These are phyloP conservation scores for Apotomis capreana DNA, from an alignment of 2,888 invertebrate genomes.

Conservation along the genomic window DNA sequence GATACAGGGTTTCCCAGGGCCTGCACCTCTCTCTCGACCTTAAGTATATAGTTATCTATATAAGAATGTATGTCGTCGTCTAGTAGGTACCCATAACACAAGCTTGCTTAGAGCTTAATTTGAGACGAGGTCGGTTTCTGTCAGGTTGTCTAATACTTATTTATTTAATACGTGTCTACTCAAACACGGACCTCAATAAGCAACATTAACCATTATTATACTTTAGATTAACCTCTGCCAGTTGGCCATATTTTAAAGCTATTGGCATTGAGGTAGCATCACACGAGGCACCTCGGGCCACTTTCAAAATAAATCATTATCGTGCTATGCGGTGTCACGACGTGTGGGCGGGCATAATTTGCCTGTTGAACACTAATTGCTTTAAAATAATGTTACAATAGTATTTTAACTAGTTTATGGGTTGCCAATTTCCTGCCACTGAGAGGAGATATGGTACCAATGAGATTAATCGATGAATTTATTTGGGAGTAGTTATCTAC, in stretches of 20 bases:
- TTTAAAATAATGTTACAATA: conserved; percentile 39
- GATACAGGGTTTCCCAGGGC: too few species aligned
- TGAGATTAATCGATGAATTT: neutral
- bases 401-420: conserved; percentile 35
- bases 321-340: conserved; percentile 63
- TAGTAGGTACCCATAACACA: too few species aligned
- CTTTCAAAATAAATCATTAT: conserved; percentile 72
- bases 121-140: too few species aligned
- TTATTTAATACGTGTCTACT: neutral
- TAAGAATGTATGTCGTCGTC: too few species aligned
- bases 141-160: too few species aligned
- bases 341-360: conserved; percentile 64
- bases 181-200: neutral
- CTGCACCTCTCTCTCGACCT: too few species aligned
- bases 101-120: too few species aligned
- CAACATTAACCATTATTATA: conserved; percentile 23
- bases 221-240: conserved; percentile 30
- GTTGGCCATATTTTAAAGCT: conserved; percentile 21
- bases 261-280: conserved; percentile 40
- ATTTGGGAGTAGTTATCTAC: neutral
- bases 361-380: conserved; percentile 56
- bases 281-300: conserved; percentile 46
- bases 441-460: conserved; percentile 15
- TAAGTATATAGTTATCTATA: too few species aligned
- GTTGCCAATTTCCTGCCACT: conserved; percentile 33